Conservation (phyloP, 2,113 vertebrate genomes). For the Aptenodytes forsteri region DNA sequence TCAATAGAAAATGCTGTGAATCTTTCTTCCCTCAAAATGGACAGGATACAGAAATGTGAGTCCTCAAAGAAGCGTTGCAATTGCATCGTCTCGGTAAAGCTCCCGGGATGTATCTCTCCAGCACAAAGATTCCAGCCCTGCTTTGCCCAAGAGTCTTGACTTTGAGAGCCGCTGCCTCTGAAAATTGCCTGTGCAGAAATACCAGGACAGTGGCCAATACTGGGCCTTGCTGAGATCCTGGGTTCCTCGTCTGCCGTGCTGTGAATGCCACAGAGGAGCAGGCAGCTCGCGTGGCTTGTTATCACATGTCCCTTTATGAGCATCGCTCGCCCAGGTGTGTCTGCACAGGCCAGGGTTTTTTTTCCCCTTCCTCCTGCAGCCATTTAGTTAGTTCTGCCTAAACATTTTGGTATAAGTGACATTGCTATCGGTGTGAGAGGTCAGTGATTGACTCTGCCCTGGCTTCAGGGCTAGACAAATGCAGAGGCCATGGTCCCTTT, state of each 20-base stretch:
- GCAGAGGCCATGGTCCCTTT: neutral
- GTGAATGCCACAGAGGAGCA: neutral
- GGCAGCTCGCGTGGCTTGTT: neutral
- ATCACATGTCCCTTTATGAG: neutral
- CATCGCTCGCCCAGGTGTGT: rapidly evolving
- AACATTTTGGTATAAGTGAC: rapidly evolving
- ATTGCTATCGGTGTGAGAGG: rapidly evolving
- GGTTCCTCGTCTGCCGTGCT: rapidly evolving
- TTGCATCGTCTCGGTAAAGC: rapidly evolving
- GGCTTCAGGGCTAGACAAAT: neutral
- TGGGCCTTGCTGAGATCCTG: neutral
- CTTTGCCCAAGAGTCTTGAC: neutral
- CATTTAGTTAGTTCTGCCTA: rapidly evolving
- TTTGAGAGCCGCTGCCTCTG: neutral
- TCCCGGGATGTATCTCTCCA: neutral
- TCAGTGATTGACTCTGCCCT: neutral
- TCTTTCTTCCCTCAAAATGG: neutral
- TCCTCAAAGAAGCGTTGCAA: neutral
- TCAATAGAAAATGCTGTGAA: neutral
- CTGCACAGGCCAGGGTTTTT: rapidly evolving
- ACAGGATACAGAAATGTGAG: neutral
- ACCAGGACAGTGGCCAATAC: neutral
- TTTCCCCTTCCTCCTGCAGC: neutral
- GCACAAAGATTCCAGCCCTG: neutral
- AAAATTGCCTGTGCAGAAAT: neutral